Base-by-base conservation (phyloP, 2,888 invertebrate species). In the Ophioninae sp. region DNA sequence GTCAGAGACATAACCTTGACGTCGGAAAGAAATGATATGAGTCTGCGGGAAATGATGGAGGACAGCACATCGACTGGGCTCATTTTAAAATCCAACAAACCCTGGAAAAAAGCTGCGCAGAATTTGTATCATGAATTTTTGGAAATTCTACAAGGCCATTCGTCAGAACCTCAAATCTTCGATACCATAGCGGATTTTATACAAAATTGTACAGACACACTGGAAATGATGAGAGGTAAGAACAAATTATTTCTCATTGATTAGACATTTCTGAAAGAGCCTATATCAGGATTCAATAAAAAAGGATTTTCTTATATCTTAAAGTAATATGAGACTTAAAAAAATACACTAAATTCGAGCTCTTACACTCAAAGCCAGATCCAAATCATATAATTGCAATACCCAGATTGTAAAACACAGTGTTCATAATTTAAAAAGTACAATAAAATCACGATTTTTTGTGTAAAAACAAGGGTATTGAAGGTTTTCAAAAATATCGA, bases 181-280 rank as follows among this genome's bases (percentile, higher is more conserved):
- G 95, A 95, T 81, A 95, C 95, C 0, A 90, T 96, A 77, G 93
- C 94, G 59, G 95, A 95, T 92, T 96, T 95, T 93, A 94, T 95
- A 88, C 94, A 95, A 86, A 94, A 94, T 44, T 96, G 96, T 90
- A 93, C 94, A 37, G 95, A 95, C 89, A 95, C 95, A 6, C 93
- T 96, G 6, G 94, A 94, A 68, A 90, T 91, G 79, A 93, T 92
- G 90, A 89, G 92, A 86, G 91, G 92, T 92, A 88, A 5, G 68
- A 17, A 51, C 17, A 17, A 3, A 5, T 10, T 17, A 2, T 51
- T 51, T 51, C 13, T 44, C 7, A 30, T 3, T 30, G 30, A 30
- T 3, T 30, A 30, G 30, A 65, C 8, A 1, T 44, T 8, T 9
- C 13, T 8, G 44, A 44, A 8, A 10, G 9, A 8, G 44, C 44